Evolutionary conservation across 2,888 invertebrate genomes (phyloP).

Genomic region (Ptychoptera albimana): DNA sequence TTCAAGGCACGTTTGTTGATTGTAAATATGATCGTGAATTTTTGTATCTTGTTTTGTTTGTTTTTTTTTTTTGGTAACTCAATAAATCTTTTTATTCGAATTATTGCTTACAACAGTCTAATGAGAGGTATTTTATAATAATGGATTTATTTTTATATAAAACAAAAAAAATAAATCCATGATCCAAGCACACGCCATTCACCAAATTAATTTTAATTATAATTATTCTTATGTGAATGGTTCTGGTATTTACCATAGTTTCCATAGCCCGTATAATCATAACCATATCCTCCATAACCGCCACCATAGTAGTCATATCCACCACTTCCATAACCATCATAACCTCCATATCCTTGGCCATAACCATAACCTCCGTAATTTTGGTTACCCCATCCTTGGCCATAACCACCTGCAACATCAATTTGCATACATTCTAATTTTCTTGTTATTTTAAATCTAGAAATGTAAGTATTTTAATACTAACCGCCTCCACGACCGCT

Average conservation of each 20-base stretch:
- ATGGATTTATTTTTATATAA: not conserved
- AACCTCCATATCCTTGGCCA: conserved; percentile 49
- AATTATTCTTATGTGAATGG: conserved; percentile 2
- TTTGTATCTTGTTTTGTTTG: no score
- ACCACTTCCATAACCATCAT: conserved; percentile 59
- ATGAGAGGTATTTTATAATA: no score
- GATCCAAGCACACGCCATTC: conserved; percentile 8
- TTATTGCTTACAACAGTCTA: no score
- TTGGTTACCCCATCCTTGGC: conserved; percentile 46
- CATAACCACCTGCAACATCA: conserved; percentile 28
- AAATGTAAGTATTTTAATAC: conserved; percentile 19
- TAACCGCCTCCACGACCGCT: conserved; percentile 44
- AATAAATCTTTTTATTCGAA: no score
- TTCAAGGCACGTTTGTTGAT: no score
- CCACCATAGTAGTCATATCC: conserved; percentile 57
- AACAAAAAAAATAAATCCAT: conserved; percentile 6
- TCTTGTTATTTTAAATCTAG: not conserved
- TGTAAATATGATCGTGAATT: no score
- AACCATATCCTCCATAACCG: conserved; percentile 62
- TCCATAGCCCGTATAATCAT: conserved; percentile 66
- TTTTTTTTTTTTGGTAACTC: no score
- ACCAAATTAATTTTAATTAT: conserved; percentile 5
- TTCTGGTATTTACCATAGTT: conserved; percentile 54
- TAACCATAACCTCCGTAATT: conserved; percentile 53
- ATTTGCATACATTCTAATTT: not conserved